Conservation (phyloP, 2,113 vertebrate species). For the Scolopax mira region DNA sequence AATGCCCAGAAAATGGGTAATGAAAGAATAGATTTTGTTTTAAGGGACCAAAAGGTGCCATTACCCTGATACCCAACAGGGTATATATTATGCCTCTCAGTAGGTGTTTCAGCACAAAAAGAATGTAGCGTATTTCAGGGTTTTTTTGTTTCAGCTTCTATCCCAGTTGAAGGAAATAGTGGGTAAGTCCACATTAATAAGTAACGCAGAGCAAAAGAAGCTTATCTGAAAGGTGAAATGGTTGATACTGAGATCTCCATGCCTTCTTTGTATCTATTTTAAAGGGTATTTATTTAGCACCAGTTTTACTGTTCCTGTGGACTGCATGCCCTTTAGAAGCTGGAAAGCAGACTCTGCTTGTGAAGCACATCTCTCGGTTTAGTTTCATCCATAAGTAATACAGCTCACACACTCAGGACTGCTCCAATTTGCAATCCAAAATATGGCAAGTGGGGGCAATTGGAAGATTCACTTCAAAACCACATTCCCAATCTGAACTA, state of each 20-base stretch:
- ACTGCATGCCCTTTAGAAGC: not conserved
- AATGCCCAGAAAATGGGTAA: not conserved
- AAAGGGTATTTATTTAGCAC: not conserved
- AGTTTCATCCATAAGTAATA: not conserved
- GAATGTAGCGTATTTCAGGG: not conserved
- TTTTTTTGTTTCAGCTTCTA: not conserved
- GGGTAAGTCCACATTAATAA: not conserved
- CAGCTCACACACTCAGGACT: not conserved
- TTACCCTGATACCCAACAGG: not conserved
- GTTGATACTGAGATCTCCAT: not conserved
- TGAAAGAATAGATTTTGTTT: not conserved
- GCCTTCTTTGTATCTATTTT: not conserved
- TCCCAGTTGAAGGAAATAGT: not conserved
- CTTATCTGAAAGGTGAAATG: not conserved
- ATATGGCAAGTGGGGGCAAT: not conserved
- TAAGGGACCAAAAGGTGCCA: not conserved
- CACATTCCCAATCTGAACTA: not conserved
- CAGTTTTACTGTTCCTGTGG: not conserved
- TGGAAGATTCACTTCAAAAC: not conserved
- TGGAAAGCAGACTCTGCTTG: not conserved
- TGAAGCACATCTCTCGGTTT: not conserved
- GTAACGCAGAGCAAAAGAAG: not conserved
- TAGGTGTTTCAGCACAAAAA: not conserved
- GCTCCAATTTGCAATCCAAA: conserved; percentile 18
- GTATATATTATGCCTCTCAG: not conserved